These are phyloP conservation scores for Gastracanthus pulcherrimus DNA, from an alignment of 2,888 invertebrate genomes.

Conservation along the genomic window DNA sequence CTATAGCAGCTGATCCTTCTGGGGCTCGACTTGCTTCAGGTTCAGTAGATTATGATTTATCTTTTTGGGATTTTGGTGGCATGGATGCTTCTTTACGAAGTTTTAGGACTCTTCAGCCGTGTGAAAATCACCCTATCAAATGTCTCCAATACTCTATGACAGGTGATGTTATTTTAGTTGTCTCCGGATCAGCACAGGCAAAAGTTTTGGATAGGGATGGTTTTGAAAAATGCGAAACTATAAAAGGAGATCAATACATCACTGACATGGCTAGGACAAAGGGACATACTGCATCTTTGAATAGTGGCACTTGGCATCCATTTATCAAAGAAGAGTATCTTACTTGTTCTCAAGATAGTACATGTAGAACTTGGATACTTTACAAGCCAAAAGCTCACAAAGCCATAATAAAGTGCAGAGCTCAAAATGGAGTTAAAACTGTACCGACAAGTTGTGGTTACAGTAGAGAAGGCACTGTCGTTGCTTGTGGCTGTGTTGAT, in stretches of 20 bases:
- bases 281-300: constrained; percentile 95
- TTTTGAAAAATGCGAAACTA: constrained; percentile 94
- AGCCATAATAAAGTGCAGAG: constrained; percentile 91
- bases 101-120: constrained; percentile 95
- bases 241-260: constrained; percentile 98
- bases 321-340: constrained; percentile 93
- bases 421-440: constrained; percentile 91
- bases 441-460: constrained; percentile 91
- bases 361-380: constrained; percentile 93
- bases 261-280: constrained; percentile 95
- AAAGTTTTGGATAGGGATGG: constrained; percentile 97
- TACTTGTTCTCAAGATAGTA: constrained; percentile 96
- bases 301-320: constrained; percentile 95
- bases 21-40: constrained; percentile 95
- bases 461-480: constrained; percentile 90
- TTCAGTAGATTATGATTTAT: constrained; percentile 96
- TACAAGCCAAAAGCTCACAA: constrained; percentile 89
- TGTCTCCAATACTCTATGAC: constrained; percentile 94
- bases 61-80: constrained; percentile 99
- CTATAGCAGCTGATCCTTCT: constrained; percentile 94
- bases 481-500: constrained; percentile 95
- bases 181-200: constrained; percentile 94
- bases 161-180: constrained; percentile 94
- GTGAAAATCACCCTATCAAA: constrained; percentile 96
- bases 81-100: constrained; percentile 96